Evolutionary conservation across 2,888 invertebrate species (phyloP), one percentile per base, ranked within the genome.

Genomic region (Darwinula stevensoni): DNA sequence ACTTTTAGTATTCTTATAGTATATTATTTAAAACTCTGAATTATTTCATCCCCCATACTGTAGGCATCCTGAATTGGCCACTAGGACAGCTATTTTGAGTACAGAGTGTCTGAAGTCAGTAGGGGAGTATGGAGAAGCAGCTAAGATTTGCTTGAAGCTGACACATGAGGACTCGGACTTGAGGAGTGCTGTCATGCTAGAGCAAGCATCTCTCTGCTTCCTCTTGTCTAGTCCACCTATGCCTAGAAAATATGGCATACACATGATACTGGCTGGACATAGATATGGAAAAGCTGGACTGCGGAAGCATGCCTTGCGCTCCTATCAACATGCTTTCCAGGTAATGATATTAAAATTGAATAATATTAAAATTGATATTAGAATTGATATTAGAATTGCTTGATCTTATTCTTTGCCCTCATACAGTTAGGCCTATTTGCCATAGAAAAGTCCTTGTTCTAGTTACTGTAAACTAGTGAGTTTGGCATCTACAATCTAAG

Each of bases 161-260:
- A 86, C 86, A 6, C 76, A 78, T 41, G 88, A 91, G 54, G 91
- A 94, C 49, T 80, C 84, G n/a, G 91, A 94, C 54, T 56, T 97
- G 34, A 63, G 84, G 34, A 84, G 84, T 40, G 94, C 88, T 4
- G 57, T 97, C 45, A 54, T 94, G 33, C 56, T 94, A 31, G 94
- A 97, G 50, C 88, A 91, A 51, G 88, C 91, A 1, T 72, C 91
- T 0, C 72, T 84, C 45, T 82, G 84, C 48, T 94, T 82, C 48
- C 56, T 86, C 22, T 57, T 54, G 3, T 53, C 58, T 28, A 64
- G 66, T 16, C 61, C 60, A 33, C 42, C 49, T 2, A 72, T 80
- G 71, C 63, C 72, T 40, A 61, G 88, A 32, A 91, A 91, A 51
- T 88, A 82, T 49, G 78, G 88, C 12, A 86, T 94, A 51, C 86